Evolutionary conservation across 2,888 invertebrate genomes (phyloP), one percentile per base, ranked within the genome.

Genomic region (Limnephilus auricula): DNA sequence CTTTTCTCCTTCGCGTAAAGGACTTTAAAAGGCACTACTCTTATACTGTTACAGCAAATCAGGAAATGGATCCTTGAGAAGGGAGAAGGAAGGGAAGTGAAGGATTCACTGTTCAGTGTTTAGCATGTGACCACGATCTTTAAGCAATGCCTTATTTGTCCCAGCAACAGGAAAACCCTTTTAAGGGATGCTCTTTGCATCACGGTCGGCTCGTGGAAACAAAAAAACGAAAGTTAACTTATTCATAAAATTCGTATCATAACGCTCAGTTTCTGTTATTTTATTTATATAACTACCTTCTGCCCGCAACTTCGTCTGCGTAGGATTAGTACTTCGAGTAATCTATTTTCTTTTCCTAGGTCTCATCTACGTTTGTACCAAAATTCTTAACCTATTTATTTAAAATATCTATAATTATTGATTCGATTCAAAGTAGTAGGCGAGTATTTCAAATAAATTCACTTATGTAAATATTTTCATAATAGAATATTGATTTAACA

Each of bases 101-200:
- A 82, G 82, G 82, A 82, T 82, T 83, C 83, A 25, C 83, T 83
- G 83, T 83, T 83, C 37, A 88, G 18, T 90, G 91, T 91, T 92
- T 92, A 92, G 92, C 91, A 92, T 92, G 92, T 92, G 92, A 91
- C 92, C 92, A 82, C 80, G 84, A 79, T 91, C 91, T 79, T 92
- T 92, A 89, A 82, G 90, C 89, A 89, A 79, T 88, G 88, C 92
- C 87, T 92, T 91, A 90, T 90, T 80, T 85, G 91, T 78, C 80
- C 88, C 87, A 87, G 34, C 88, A 88, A 92, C 92, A 92, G 90
- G 83, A 90, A 92, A 92, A 92, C 91, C 92, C 92, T 92, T 92
- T 92, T 92, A 90, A 34, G 50, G 88, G 78, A 78, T 80, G 65
- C 40, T 37, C 90, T 82, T 83, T 80, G 37, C 37, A 34, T 40